Evolutionary conservation across 2,113 vertebrate species (phyloP).

Genomic region (Paraplagusia blochii): DNA sequence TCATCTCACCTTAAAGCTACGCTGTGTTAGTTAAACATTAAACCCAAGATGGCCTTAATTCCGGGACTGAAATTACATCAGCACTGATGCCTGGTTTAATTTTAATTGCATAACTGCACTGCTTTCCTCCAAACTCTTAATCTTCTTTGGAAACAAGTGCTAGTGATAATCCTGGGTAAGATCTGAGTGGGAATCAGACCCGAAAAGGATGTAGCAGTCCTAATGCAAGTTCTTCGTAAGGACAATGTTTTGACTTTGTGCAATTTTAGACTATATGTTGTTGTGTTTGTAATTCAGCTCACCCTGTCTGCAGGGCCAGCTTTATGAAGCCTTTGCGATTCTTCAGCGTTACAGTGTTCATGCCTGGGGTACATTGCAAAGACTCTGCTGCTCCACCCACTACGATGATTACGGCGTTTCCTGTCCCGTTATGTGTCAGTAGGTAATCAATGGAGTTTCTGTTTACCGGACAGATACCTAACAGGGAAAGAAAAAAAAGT

Average conservation of each 20-base stretch:
- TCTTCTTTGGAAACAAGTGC: slow-evolving; percentile 42
- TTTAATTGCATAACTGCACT: slow-evolving; percentile 18
- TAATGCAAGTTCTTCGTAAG: slow-evolving; percentile 4
- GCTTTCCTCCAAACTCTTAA: slow-evolving; percentile 37
- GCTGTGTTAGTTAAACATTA: background rate
- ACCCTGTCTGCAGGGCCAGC: slow-evolving; percentile 89
- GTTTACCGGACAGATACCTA: slow-evolving; percentile 95
- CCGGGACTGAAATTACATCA: slow-evolving; percentile 4
- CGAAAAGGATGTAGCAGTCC: slow-evolving; percentile 8
- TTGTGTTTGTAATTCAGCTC: too few relatives aligned
- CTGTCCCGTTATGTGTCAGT: slow-evolving; percentile 85
- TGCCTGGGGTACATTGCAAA: slow-evolving; percentile 84
- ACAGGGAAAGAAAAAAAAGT: background rate
- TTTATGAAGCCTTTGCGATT: slow-evolving; percentile 92
- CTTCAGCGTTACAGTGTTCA: slow-evolving; percentile 84
- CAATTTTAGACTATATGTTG: too few relatives aligned
- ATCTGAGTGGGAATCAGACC: slow-evolving; percentile 9
- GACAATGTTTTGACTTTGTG: too few relatives aligned
- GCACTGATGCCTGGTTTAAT: background rate
- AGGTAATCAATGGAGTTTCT: slow-evolving; percentile 93
- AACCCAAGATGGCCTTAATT: slow-evolving; percentile 7
- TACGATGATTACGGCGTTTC: slow-evolving; percentile 92
- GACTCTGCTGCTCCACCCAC: slow-evolving; percentile 94
- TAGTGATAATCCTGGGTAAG: slow-evolving; percentile 27
- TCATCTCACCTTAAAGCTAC: background rate